A percentile compares a stretch with the other conserved stretches of the same genome.
These are phyloP conservation scores for Champsocephalus gunnari DNA, from an alignment of 2,797 vertebrate species.

Conservation along the genomic window DNA sequence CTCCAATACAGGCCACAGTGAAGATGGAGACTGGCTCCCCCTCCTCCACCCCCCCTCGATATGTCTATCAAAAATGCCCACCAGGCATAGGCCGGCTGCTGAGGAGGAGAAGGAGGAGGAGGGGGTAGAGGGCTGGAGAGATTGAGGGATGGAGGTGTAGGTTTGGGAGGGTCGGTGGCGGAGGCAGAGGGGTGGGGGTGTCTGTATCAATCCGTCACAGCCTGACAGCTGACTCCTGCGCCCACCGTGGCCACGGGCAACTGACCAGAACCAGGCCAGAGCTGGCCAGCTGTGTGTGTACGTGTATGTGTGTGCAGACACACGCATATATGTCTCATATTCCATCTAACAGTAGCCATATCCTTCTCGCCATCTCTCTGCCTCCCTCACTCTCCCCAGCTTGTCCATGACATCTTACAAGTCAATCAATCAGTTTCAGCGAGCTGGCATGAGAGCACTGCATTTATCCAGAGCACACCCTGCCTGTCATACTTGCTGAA, in stretches of 20 bases:
- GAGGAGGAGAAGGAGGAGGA: conserved; percentile 71
- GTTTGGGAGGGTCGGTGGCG: conserved; percentile 55
- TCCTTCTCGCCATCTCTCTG: conserved; percentile 64
- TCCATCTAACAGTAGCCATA: conserved; percentile 64
- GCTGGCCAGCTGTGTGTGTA: conserved; percentile 71
- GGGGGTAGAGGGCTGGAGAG: conserved; percentile 45
- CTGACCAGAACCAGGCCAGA: conserved; percentile 87
- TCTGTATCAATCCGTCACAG: conserved; percentile 94
- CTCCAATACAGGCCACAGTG: conserved; percentile 75
- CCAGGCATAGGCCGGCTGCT: conserved; percentile 84
- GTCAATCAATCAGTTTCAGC: conserved; percentile 86
- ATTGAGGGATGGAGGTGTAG: conserved; percentile 66
- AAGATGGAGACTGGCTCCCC: conserved; percentile 74
- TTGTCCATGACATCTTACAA: conserved; percentile 89
- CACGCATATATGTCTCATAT: conserved; percentile 49
- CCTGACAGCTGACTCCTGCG: conserved; percentile 91
- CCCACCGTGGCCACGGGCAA: conserved; percentile 81
- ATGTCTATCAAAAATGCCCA: conserved; percentile 88
- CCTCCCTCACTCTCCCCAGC: conserved; percentile 55
- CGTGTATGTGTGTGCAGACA: conserved; percentile 49
- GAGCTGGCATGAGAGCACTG: conserved; percentile 82
- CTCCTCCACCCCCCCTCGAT: conserved; percentile 22
- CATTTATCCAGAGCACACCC: conserved; percentile 84
- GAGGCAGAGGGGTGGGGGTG: conserved; percentile 73
- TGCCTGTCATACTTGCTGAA: conserved; percentile 81